These are phyloP conservation scores for Gallinago jamesoni DNA, from an alignment of 2,113 vertebrate genomes.

Conservation along the genomic window DNA sequence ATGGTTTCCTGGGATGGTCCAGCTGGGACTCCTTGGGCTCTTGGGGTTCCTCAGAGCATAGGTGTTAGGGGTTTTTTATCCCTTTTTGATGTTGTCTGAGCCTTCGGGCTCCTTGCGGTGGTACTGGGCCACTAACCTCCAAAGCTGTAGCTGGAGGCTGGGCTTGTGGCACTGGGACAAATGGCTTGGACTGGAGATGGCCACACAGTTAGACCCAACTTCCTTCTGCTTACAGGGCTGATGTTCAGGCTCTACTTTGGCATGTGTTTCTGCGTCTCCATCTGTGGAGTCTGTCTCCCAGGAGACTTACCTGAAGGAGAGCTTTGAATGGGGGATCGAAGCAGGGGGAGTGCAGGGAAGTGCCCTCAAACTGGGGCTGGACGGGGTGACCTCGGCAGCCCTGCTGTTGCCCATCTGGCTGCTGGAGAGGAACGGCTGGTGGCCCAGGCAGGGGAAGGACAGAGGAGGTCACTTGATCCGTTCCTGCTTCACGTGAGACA, in stretches of 20 bases:
- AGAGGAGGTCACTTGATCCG: background rate
- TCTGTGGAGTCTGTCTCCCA: background rate
- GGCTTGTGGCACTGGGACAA: too few species aligned
- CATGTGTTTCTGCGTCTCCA: background rate
- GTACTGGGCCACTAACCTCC: background rate
- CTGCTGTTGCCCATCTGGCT: background rate
- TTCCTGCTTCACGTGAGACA: background rate
- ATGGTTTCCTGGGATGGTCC: background rate
- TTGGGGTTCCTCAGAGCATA: background rate
- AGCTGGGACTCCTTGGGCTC: background rate
- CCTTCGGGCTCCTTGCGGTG: background rate
- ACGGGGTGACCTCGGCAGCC: background rate
- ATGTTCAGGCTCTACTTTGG: fast-evolving
- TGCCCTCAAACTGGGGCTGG: background rate
- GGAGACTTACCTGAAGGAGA: background rate
- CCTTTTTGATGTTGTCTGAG: background rate
- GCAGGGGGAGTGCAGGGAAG: background rate
- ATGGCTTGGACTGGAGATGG: background rate
- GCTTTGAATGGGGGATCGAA: background rate
- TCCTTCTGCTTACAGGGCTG: background rate
- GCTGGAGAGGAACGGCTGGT: background rate
- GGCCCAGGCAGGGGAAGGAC: background rate
- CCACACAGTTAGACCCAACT: too few species aligned
- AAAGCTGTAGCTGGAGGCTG: background rate
- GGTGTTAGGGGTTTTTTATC: background rate